Evolutionary conservation across 2,888 invertebrate species (phyloP).

Genomic region (Callimorpha dominula): DNA sequence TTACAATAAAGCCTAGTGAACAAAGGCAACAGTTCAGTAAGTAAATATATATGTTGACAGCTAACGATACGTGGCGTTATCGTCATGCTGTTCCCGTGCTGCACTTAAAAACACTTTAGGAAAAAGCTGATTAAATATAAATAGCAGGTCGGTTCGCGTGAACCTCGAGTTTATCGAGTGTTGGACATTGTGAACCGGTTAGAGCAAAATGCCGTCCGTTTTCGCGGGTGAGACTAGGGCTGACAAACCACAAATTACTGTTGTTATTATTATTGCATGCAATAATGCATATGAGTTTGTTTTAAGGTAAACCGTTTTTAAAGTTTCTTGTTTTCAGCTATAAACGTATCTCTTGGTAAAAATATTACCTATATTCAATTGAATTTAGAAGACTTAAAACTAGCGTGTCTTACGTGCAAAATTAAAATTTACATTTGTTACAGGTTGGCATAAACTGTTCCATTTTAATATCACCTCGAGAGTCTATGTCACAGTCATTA

Average conservation of each 20-base stretch:
- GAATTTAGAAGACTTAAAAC: neutral
- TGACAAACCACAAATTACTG: neutral
- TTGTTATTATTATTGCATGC: neutral
- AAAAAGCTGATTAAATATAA: slow-evolving; percentile 19
- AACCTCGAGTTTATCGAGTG: slow-evolving; percentile 1
- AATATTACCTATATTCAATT: neutral
- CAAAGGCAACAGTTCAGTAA: slow-evolving; percentile 5
- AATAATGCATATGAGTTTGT: neutral
- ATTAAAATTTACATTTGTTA: too few relatives aligned
- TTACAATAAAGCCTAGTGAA: slow-evolving; percentile 8
- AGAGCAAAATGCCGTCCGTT: neutral
- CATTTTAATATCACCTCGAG: too few relatives aligned
- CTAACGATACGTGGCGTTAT: slow-evolving; percentile 6
- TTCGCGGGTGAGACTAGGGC: neutral
- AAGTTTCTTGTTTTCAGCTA: neutral
- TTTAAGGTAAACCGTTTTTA: too few relatives aligned
- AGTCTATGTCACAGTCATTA: too few relatives aligned
- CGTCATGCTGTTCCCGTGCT: neutral
- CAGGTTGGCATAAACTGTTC: too few relatives aligned
- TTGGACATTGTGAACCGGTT: slow-evolving; percentile 5
- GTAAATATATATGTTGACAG: slow-evolving; percentile 7
- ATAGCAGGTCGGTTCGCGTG: slow-evolving; percentile 2
- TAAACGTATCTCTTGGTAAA: too few relatives aligned
- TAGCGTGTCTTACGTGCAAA: too few relatives aligned
- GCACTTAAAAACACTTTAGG: neutral